A percentile compares a stretch with the other conserved stretches of the same genome.
Conservation (phyloP, 2,888 invertebrate genomes). For the Patella caerulea region DNA sequence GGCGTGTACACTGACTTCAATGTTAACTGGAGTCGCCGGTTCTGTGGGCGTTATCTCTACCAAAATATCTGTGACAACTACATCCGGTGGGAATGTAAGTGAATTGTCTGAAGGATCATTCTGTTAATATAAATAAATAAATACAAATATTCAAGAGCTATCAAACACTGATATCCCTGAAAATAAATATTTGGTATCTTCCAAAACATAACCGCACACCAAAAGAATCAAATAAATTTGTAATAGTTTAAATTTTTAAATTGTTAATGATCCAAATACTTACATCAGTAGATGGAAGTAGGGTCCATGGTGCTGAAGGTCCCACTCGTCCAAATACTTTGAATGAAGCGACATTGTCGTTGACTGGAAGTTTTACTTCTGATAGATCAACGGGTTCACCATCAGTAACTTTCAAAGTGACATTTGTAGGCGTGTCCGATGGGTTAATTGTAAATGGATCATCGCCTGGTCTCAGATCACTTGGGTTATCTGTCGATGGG, state of each 20-base stretch:
- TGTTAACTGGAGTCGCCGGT: neutral
- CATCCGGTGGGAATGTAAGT: neutral
- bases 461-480: neutral
- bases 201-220: too few relatives aligned
- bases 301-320: too few relatives aligned
- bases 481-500: neutral
- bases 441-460: neutral
- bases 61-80: neutral
- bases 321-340: too few relatives aligned
- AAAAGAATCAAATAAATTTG: too few relatives aligned
- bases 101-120: neutral
- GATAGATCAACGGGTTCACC: conserved; percentile 5
- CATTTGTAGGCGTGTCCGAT: neutral
- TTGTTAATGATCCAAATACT: too few relatives aligned
- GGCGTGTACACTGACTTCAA: neutral
- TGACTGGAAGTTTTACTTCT: neutral
- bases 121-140: neutral
- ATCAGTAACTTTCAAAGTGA: neutral
- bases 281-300: too few relatives aligned
- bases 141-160: too few relatives aligned
- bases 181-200: too few relatives aligned
- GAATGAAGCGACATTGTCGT: neutral
- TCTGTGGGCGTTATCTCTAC: neutral
- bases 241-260: too few relatives aligned
- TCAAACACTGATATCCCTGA: too few relatives aligned